These are phyloP conservation scores for Elaphurus davidianus DNA, from an alignment of 2,113 vertebrate species.

Conservation along the genomic window DNA sequence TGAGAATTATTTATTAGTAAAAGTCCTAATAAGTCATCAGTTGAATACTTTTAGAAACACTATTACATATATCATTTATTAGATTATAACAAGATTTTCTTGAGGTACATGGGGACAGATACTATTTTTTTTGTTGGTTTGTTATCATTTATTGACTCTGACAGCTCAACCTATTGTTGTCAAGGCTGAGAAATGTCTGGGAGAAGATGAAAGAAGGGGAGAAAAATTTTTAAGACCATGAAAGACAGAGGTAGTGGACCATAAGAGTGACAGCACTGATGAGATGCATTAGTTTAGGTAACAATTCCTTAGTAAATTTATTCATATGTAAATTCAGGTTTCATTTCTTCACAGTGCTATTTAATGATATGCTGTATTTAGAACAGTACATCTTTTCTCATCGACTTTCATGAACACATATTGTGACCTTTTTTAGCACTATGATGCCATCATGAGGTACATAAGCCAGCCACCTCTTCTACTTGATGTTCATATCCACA, in stretches of 20 bases:
- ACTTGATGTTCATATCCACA: slow-evolving; percentile 98
- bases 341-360: background rate
- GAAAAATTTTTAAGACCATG: background rate
- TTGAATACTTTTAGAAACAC: background rate
- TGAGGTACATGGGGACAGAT: background rate
- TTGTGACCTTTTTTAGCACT: slow-evolving; percentile 87
- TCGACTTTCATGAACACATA: background rate
- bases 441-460: slow-evolving; percentile 99
- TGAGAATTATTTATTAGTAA: background rate
- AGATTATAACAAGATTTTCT: slow-evolving; percentile 20
- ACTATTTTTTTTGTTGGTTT: background rate
- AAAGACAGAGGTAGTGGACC: background rate
- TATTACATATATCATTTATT: background rate
- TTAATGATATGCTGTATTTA: background rate
- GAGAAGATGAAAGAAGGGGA: background rate
- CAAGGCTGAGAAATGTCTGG: background rate
- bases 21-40: background rate
- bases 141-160: background rate
- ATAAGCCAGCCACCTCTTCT: slow-evolving; percentile 98
- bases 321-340: background rate
- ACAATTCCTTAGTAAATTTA: background rate
- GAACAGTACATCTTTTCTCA: background rate
- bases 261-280: background rate
- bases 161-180: background rate
- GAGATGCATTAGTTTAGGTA: background rate